A percentile compares a stretch with the other conserved stretches of the same genome.
Evolutionary conservation across 2,888 invertebrate species (phyloP).

Genomic region (Parthenolecanium corni): DNA sequence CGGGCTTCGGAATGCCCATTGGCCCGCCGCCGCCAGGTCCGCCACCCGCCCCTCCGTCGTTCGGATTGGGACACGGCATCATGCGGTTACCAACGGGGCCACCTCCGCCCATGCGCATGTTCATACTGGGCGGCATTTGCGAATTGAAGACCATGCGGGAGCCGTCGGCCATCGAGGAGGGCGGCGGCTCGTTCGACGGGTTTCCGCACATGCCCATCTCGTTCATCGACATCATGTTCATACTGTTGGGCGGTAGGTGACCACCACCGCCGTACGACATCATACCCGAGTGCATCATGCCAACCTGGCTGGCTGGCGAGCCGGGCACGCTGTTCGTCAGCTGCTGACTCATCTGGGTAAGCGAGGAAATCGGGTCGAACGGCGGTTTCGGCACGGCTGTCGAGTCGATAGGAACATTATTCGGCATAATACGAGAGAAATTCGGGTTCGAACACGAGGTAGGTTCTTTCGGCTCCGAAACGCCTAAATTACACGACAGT

Average conservation of each 20-base stretch:
- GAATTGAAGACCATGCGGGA: slow-evolving; percentile 15
- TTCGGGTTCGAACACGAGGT: slow-evolving; percentile 1
- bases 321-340: slow-evolving; percentile 63
- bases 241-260: slow-evolving; percentile 31
- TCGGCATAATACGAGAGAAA: slow-evolving; percentile 33
- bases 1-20: slow-evolving; percentile 39
- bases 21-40: slow-evolving; percentile 6
- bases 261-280: slow-evolving; percentile 11
- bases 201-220: slow-evolving; percentile 40
- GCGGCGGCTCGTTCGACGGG: slow-evolving; percentile 1
- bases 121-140: slow-evolving; percentile 20
- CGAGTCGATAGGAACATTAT: slow-evolving; percentile 39
- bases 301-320: slow-evolving; percentile 45
- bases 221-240: slow-evolving; percentile 40
- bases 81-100: slow-evolving; percentile 1
- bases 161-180: background rate
- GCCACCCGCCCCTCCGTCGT: slow-evolving; percentile 33
- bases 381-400: slow-evolving; percentile 38
- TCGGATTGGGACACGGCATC: slow-evolving; percentile 8
- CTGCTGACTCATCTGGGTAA: slow-evolving; percentile 91
- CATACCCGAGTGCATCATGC: slow-evolving; percentile 27
- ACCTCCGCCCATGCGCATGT: slow-evolving; percentile 12
- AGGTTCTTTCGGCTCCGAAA: background rate
- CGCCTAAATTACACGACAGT: slow-evolving; percentile 1
- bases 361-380: slow-evolving; percentile 85